A percentile compares a stretch with the other conserved stretches of the same genome.
Conservation (phyloP, 92 coral and sea anemone species). For the Meandrina meandrites region DNA sequence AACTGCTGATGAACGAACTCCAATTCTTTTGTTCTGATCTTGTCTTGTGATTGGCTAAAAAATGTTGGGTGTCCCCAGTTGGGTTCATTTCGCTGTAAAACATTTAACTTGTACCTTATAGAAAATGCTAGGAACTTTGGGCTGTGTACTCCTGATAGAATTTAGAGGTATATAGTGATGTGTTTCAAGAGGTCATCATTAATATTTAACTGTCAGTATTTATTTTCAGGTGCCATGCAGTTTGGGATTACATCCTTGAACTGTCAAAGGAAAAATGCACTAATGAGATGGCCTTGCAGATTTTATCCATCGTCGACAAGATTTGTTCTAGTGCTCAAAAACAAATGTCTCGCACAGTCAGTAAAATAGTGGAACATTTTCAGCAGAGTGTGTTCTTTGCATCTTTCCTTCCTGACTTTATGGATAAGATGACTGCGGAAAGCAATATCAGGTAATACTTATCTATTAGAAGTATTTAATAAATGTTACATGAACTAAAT, state of each 20-base stretch:
- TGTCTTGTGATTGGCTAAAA: too few species aligned
- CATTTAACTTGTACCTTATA: too few species aligned
- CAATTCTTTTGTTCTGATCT: too few species aligned
- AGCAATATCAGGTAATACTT: conserved; percentile 6
- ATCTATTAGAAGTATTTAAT: not conserved
- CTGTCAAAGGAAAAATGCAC: conserved; percentile 15
- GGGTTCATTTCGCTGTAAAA: too few species aligned
- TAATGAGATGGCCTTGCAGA: not conserved
- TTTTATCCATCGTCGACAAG: conserved; percentile 11
- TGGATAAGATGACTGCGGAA: not conserved
- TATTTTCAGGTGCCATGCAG: conserved; percentile 12
- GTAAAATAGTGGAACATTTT: not conserved
- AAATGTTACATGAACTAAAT: too few species aligned
- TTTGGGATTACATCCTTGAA: conserved; percentile 33
- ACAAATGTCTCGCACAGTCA: conserved; percentile 21
- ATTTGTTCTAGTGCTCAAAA: conserved; percentile 20
- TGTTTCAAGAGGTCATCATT: too few species aligned
- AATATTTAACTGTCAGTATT: not conserved
- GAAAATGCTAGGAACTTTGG: too few species aligned
- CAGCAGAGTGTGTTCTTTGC: conserved; percentile 19
- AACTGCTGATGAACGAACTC: too few species aligned
- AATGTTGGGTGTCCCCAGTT: too few species aligned
- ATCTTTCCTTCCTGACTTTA: conserved; percentile 9
- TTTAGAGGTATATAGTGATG: too few species aligned
- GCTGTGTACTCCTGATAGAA: too few species aligned